Evolutionary conservation across 2,113 vertebrate species (phyloP).

Genomic region (Cathartes aura): DNA sequence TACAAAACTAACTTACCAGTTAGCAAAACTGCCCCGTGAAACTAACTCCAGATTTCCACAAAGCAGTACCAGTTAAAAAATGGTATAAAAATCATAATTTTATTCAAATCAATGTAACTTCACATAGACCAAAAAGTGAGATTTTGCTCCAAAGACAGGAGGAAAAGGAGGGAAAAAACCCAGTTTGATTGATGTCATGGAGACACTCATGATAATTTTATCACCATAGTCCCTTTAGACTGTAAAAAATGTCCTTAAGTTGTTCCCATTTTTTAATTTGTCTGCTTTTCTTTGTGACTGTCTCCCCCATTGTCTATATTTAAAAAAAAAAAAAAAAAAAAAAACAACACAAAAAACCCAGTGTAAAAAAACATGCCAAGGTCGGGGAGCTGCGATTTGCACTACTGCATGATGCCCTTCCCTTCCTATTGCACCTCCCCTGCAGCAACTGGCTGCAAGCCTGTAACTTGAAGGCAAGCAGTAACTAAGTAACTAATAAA

Average conservation of each 20-base stretch:
- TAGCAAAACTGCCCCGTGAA: accelerated
- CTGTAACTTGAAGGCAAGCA: slow-evolving; percentile 64
- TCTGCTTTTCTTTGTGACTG: background rate
- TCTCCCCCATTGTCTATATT: background rate
- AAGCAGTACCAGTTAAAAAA: background rate
- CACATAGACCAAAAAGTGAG: background rate
- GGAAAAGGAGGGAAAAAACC: background rate
- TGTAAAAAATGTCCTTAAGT: background rate
- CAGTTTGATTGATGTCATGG: background rate
- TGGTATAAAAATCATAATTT: background rate
- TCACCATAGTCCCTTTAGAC: background rate
- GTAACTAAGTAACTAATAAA: slow-evolving; percentile 74
- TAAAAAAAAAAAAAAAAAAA: background rate
- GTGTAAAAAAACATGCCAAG: background rate
- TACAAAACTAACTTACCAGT: background rate
- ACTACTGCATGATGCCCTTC: background rate
- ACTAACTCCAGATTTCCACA: background rate
- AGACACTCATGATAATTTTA: background rate
- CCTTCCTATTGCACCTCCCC: slow-evolving; percentile 29
- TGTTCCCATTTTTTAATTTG: background rate
- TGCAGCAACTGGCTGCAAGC: slow-evolving; percentile 61
- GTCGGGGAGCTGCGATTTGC: background rate
- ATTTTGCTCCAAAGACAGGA: background rate
- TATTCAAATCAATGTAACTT: background rate
- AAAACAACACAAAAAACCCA: no score